phyloP scores from a whole-genome alignment of 2,113 vertebrate genomes.

The Corythoichthys intestinalis region DNA sequence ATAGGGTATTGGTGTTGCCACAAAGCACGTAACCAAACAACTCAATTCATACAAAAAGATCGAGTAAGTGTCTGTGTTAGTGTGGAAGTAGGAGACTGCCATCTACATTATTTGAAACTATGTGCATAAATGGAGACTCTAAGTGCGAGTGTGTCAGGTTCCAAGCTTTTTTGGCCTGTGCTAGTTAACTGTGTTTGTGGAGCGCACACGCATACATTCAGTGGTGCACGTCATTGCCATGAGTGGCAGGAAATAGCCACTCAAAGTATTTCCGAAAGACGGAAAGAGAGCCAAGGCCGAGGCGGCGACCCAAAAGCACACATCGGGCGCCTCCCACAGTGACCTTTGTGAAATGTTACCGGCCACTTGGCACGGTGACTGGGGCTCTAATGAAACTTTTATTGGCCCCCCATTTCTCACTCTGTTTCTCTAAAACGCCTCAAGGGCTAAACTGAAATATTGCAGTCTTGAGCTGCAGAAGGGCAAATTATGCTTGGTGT shows the following conservation, averaged over 20 bases:
- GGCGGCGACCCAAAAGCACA: conserved; percentile 31
- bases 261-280: conserved; percentile 17
- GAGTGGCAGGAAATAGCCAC: conserved; percentile 3
- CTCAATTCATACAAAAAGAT: conserved; percentile 16
- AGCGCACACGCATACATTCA: not conserved
- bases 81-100: conserved; percentile 12
- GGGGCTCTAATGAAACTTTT: conserved; percentile 68
- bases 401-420: conserved; percentile 66
- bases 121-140: conserved; percentile 30
- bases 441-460: conserved; percentile 58
- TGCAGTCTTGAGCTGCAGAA: conserved; percentile 51
- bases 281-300: conserved; percentile 26
- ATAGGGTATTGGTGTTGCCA: conserved; percentile 17
- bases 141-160: not conserved
- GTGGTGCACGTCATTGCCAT: conserved; percentile 13
- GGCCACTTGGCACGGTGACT: conserved; percentile 62
- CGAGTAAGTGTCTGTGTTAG: conserved; percentile 21
- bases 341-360: conserved; percentile 72
- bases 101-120: conserved; percentile 25
- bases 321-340: conserved; percentile 21
- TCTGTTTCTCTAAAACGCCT: conserved; percentile 59
- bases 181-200: not conserved
- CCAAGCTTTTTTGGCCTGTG: not conserved
- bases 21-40: not conserved
- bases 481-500: conserved; percentile 24